These are phyloP conservation scores for Teleopsis dalmanni DNA, from an alignment of 1,140 invertebrate species.

Conservation along the genomic window DNA sequence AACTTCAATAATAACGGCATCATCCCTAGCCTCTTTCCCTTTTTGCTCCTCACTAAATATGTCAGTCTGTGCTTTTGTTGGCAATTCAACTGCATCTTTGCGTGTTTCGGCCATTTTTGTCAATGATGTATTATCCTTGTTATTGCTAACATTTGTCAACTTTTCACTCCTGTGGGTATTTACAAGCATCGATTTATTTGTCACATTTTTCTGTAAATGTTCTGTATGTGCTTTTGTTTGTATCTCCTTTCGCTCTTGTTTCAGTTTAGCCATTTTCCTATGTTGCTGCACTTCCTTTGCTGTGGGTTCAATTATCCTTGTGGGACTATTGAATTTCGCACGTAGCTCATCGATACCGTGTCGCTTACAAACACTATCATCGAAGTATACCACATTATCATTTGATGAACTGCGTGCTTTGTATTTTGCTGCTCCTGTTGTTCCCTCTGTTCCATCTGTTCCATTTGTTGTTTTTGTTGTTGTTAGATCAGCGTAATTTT, in stretches of 20 bases:
- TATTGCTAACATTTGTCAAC: conserved; percentile 8
- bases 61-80: neutral
- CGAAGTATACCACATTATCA: conserved; percentile 15
- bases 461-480: neutral
- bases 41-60: neutral
- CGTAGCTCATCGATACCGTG: conserved; percentile 29
- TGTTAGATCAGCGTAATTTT: conserved; percentile 10
- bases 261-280: conserved; percentile 5
- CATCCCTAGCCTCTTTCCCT: neutral
- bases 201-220: neutral
- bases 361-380: conserved; percentile 15
- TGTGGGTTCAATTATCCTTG: conserved; percentile 25
- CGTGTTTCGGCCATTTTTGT: neutral
- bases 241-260: conserved; percentile 3
- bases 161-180: conserved; percentile 3
- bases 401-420: conserved; percentile 1
- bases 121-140: conserved; percentile 9
- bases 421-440: too few relatives aligned
- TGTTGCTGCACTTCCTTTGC: conserved; percentile 7
- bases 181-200: conserved; percentile 6
- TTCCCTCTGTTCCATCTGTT: conserved; percentile 1
- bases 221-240: neutral
- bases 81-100: neutral
- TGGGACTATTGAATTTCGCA: conserved; percentile 35
- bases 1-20: neutral